Conservation (phyloP, 2,888 invertebrate species). For the Cantharis nigra region DNA sequence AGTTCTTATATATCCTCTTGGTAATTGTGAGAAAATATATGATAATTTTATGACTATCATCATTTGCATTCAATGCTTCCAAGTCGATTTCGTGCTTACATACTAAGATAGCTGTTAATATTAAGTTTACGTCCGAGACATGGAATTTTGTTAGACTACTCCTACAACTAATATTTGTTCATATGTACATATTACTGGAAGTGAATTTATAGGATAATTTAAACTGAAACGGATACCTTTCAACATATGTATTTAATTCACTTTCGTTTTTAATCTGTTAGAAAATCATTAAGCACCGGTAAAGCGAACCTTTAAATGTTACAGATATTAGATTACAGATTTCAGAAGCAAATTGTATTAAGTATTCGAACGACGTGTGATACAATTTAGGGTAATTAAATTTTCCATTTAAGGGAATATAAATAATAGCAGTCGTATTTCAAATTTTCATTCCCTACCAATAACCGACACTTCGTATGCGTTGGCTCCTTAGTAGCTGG, state of each 20-base stretch:
- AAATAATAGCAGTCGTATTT: conserved; percentile 17
- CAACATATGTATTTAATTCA: not conserved
- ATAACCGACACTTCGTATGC: conserved; percentile 12
- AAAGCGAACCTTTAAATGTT: not conserved
- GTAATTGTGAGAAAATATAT: conserved; percentile 28
- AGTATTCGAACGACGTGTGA: not conserved
- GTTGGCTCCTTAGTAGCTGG: conserved; percentile 12
- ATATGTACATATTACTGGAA: not conserved
- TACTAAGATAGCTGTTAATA: conserved; percentile 20
- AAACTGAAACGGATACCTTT: not conserved
- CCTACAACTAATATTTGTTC: not conserved
- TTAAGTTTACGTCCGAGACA: conserved; percentile 14
- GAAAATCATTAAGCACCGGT: not conserved
- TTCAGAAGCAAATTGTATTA: not conserved
- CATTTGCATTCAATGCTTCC: conserved; percentile 27
- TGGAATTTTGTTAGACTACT: conserved; percentile 23
- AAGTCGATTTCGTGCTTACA: conserved; percentile 15
- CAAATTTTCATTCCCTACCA: conserved; percentile 19
- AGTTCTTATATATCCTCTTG: conserved; percentile 3
- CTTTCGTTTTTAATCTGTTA: not conserved
- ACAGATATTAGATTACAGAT: not conserved
- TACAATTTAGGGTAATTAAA: conserved; percentile 11
- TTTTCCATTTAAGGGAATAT: conserved; percentile 22
- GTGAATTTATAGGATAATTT: not conserved
- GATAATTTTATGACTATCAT: conserved; percentile 27